A percentile compares a stretch with the other conserved stretches of the same genome.
Conservation (phyloP, 2,113 vertebrate genomes). For the Zosterops hypoxanthus region DNA sequence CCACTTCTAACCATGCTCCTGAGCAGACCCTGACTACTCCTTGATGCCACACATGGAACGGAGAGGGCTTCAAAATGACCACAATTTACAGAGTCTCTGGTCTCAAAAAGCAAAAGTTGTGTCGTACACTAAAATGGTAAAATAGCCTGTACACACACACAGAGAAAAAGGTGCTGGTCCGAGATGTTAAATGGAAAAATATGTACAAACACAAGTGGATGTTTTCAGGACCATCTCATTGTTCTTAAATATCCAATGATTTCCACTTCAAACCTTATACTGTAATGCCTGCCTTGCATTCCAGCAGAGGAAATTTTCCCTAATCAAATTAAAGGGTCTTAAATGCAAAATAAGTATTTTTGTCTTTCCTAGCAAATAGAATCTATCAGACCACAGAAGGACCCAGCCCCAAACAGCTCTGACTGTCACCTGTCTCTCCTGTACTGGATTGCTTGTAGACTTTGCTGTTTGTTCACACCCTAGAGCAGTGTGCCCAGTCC, state of each 20-base stretch:
- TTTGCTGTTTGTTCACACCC: background rate
- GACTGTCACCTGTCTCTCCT: background rate
- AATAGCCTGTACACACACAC: background rate
- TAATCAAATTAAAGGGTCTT: background rate
- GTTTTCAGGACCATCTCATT: background rate
- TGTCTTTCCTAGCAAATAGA: background rate
- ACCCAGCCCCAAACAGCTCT: background rate
- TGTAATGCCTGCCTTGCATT: background rate
- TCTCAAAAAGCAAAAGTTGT: background rate
- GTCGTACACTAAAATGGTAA: background rate
- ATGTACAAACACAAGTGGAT: background rate
- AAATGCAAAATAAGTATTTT: background rate
- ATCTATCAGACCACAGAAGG: background rate
- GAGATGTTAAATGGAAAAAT: background rate
- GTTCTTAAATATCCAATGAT: background rate
- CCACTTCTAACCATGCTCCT: background rate
- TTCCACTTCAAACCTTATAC: background rate
- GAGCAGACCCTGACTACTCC: no score
- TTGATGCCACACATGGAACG: accelerated
- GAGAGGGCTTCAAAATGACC: background rate
- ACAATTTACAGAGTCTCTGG: background rate
- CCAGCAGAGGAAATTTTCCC: background rate
- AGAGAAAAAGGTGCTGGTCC: background rate
- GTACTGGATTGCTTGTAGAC: background rate
- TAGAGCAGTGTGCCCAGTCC: background rate